Conservation (phyloP, 2,113 vertebrate genomes). For the Platanista minor region DNA sequence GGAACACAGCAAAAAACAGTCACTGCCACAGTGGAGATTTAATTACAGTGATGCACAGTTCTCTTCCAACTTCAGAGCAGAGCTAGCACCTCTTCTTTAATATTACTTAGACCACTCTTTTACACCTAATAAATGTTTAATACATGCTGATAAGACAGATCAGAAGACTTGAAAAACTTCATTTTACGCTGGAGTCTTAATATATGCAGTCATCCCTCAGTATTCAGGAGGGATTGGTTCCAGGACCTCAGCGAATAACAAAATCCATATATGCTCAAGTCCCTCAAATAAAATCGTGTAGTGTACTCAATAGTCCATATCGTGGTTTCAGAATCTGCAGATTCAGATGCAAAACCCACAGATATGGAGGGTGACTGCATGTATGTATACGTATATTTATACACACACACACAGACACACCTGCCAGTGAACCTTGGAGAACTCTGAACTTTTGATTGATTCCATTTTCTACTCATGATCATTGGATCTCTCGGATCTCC, state of each 20-base stretch:
- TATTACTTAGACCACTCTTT: background rate
- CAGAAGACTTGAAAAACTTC: background rate
- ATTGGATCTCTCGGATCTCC: background rate
- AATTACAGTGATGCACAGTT: background rate
- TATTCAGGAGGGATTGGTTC: background rate
- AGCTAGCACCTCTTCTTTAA: background rate
- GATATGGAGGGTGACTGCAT: background rate
- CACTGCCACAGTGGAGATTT: background rate
- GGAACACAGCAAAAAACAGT: background rate
- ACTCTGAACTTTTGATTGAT: background rate
- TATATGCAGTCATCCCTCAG: background rate
- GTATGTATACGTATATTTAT: background rate
- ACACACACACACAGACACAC: background rate
- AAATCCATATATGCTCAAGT: background rate
- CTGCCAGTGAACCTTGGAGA: background rate
- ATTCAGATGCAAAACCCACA: background rate
- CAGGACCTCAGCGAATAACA: background rate
- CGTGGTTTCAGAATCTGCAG: background rate
- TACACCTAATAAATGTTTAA: background rate
- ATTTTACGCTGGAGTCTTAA: background rate
- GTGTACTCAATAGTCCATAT: background rate
- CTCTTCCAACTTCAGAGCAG: background rate
- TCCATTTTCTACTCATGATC: background rate
- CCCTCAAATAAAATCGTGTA: background rate
- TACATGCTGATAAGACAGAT: background rate